Conservation (phyloP, 1,140 invertebrate genomes). For the Euwallacea similis region DNA sequence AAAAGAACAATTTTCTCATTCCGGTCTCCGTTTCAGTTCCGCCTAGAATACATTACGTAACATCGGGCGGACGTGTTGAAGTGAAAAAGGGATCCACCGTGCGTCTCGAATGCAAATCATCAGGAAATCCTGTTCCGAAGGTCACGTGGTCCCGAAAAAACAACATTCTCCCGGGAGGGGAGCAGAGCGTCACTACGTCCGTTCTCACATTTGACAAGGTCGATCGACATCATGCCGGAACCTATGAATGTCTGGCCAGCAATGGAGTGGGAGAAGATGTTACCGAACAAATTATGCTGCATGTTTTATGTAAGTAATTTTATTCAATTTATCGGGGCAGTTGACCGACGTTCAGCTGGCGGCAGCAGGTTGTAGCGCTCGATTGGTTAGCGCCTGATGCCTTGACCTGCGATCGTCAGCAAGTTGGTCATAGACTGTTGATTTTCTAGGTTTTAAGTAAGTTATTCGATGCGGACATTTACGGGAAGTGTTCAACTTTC, state of each 20-base stretch:
- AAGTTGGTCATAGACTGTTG: no score
- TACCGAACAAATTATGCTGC: conserved; percentile 60
- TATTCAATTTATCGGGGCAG: no score
- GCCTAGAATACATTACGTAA: conserved; percentile 62
- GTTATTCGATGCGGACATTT: no score
- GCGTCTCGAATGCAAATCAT: conserved; percentile 65
- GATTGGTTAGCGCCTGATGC: no score
- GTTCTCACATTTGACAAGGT: conserved; percentile 57
- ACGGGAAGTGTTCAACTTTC: no score
- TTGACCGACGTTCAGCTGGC: no score
- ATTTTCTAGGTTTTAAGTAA: no score
- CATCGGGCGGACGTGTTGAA: conserved; percentile 62
- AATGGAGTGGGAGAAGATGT: conserved; percentile 66
- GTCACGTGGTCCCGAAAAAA: conserved; percentile 69
- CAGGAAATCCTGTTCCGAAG: conserved; percentile 67
- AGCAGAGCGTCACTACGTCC: conserved; percentile 57
- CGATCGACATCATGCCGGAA: conserved; percentile 63
- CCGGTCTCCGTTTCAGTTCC: conserved; percentile 58
- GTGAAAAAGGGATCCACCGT: conserved; percentile 67
- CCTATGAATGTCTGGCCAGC: conserved; percentile 65
- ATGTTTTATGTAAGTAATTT: conserved; percentile 62
- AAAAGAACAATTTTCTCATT: conserved; percentile 3
- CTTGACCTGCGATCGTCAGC: no score
- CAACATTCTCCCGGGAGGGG: conserved; percentile 62
- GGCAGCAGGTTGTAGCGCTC: no score